Conservation (phyloP, 2,888 invertebrate genomes). For the Diarsia mendica region DNA sequence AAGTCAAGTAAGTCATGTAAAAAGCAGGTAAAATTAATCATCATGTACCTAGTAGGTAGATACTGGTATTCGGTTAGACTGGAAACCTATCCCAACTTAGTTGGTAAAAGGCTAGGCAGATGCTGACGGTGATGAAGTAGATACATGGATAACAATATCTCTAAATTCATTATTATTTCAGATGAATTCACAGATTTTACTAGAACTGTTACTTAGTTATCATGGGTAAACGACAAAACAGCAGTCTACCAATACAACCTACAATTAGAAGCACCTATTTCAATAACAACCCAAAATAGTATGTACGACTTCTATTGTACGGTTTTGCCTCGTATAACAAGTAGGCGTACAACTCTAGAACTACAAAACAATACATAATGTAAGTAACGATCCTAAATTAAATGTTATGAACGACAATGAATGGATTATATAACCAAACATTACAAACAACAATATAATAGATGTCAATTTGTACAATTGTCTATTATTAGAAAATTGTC, state of each 20-base stretch:
- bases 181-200: neutral
- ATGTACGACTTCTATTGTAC: conserved; percentile 1
- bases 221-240: neutral
- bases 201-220: no score
- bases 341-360: neutral
- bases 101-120: no score
- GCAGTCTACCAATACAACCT: neutral
- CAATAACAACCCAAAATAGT: conserved; percentile 7
- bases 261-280: conserved; percentile 9
- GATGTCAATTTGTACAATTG: conserved; percentile 37
- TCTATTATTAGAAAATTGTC: conserved; percentile 31
- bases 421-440: conserved; percentile 3
- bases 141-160: neutral
- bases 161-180: neutral
- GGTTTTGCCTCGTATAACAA: neutral
- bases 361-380: conserved; percentile 29
- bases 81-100: no score
- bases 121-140: no score
- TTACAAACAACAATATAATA: conserved; percentile 25
- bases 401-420: conserved; percentile 29
- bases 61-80: no score
- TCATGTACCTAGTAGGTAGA: no score
- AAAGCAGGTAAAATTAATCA: neutral
- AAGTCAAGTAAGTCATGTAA: no score
- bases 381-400: conserved; percentile 33